Percentiles rank a stretch among this genome's conserved stretches.
Conservation (phyloP, 1,140 invertebrate species). For the Anastatus disparis region DNA sequence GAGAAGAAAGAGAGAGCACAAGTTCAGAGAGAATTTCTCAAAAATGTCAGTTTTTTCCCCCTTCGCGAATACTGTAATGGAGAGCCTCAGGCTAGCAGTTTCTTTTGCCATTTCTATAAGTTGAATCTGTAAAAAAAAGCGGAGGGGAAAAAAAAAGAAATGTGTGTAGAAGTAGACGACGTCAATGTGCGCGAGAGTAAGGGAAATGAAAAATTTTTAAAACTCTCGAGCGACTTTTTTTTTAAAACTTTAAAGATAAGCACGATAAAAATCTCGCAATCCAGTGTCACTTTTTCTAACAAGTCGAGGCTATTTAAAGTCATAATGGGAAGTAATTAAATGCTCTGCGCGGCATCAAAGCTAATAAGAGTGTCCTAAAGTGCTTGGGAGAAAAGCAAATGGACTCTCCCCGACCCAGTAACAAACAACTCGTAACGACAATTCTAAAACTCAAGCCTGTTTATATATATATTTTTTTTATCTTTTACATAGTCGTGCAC, state of each 20-base stretch:
- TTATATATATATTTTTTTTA: too few relatives aligned
- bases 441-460: not conserved
- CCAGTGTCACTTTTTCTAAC: conserved; percentile 1
- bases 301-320: not conserved
- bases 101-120: too few relatives aligned
- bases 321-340: conserved; percentile 24
- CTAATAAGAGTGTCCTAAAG: not conserved
- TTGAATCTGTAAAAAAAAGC: too few relatives aligned
- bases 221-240: not conserved
- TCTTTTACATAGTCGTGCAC: too few relatives aligned
- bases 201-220: not conserved
- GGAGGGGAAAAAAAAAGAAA: too few relatives aligned
- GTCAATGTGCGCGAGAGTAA: not conserved
- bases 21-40: conserved; percentile 58
- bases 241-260: not conserved
- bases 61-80: not conserved
- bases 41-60: conserved; percentile 59
- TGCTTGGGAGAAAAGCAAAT: too few relatives aligned
- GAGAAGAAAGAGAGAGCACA: too few relatives aligned
- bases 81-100: not conserved
- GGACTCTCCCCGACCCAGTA: not conserved
- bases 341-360: conserved; percentile 17
- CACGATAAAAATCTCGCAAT: conserved; percentile 12
- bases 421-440: not conserved
- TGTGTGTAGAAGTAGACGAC: not conserved